Base-by-base conservation (phyloP, 2,888 invertebrate genomes). In the Apodemia zela region DNA sequence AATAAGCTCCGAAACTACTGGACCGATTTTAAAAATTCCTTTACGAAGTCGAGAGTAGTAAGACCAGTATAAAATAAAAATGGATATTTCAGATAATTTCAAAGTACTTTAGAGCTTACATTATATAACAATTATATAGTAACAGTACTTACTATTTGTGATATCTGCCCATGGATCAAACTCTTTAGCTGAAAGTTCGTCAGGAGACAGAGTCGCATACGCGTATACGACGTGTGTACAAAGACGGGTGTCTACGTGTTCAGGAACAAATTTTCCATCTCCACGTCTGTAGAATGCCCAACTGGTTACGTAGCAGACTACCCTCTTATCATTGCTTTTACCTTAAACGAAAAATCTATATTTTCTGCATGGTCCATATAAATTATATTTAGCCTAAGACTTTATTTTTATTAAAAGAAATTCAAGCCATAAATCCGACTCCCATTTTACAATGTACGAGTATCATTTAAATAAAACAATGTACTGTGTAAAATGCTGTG, bases 141-240 rank as follows among this genome's bases (percentile, higher is more conserved):
- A 18, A 17, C 15, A 13, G 13, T 64, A 77, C 93, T 93, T 88
- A 96, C 96, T 94, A 78, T 98, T 96, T 60, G 97, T 96, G 33
- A 97, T 92, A 81, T 98, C 98, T 0, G 96, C 95, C 96, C 96
- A 97, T 1, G 96, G 95, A 87, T 98, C 98, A 70, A 97, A 97
- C 66, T 97, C 94, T 65, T 96, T 95, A 15, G 97, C 93, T 1
- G 94, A 85, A 21, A 97, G 92, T 13, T 94, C 95, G 69, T 96
- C 95, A 0, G 97, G 95, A 74, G 97, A 96, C 63, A 98, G 89
- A 33, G 96, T 96, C 1, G 97, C 97, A 77, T 98, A 98, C 0
- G 98, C 97, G 75, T 98, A 98, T 17, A 98, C 94, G 0, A 98
- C 87, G 73, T 98, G 97, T 0, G 97, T 97, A 78, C 98, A 98